phyloP scores from a whole-genome alignment of 2,888 invertebrate genomes.

The Anthrax anthrax region DNA sequence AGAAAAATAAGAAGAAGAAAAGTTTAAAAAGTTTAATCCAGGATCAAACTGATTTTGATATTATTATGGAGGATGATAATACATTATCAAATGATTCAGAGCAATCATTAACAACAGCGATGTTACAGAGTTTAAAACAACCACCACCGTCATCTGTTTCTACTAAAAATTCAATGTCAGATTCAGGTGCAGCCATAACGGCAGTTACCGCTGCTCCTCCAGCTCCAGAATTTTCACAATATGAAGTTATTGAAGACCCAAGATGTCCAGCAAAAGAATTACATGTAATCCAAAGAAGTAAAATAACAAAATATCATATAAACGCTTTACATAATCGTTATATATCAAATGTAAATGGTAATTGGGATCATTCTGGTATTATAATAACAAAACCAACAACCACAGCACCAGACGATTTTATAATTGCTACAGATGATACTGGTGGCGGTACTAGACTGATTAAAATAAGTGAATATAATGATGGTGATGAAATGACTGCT shows the following conservation, averaged over 20 bases:
- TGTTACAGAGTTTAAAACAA: not conserved
- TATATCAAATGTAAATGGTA: slow-evolving; percentile 47
- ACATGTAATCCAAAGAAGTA: slow-evolving; percentile 24
- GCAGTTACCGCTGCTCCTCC: not conserved
- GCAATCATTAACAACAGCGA: not conserved
- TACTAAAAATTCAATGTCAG: too few relatives aligned
- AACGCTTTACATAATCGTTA: slow-evolving; percentile 40
- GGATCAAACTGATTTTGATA: not conserved
- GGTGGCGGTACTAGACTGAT: slow-evolving; percentile 1
- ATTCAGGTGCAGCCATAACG: not conserved
- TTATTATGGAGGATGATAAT: not conserved
- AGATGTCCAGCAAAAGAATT: slow-evolving; percentile 26
- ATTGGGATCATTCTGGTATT: slow-evolving; percentile 29
- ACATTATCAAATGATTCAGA: not conserved
- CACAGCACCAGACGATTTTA: not conserved
- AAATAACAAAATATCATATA: slow-evolving; percentile 37
- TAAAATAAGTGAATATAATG: not conserved
- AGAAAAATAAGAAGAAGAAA: not conserved
- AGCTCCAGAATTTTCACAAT: slow-evolving; percentile 13
- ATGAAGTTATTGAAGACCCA: slow-evolving; percentile 22
- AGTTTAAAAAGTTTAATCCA: not conserved
- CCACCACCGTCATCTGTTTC: not conserved
- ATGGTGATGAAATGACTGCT: not conserved
- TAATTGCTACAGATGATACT: not conserved
- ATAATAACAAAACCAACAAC: not conserved